phyloP scores from a whole-genome alignment of 2,113 vertebrate genomes.

The Anthoscopus minutus region DNA sequence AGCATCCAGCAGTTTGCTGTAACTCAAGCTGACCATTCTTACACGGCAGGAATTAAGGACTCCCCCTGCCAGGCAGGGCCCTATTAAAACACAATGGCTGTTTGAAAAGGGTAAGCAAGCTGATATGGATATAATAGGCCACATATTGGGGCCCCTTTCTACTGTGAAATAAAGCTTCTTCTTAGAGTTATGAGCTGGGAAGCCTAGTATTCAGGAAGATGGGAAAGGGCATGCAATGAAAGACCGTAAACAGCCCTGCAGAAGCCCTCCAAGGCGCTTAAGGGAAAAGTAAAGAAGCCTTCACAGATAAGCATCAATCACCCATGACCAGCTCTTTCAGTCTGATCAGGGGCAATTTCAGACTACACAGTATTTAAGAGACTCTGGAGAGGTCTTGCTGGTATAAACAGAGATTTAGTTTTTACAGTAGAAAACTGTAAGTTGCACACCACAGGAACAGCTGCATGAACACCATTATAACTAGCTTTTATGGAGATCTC shows the following conservation, averaged over 20 bases:
- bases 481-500: not conserved
- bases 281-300: slow-evolving; percentile 24
- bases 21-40: slow-evolving; percentile 78
- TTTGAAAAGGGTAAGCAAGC: slow-evolving; percentile 78
- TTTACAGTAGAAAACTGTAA: not conserved
- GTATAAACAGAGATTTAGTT: not conserved
- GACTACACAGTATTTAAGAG: not conserved
- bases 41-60: slow-evolving; percentile 73
- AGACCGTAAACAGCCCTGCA: slow-evolving; percentile 56
- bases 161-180: slow-evolving; percentile 75
- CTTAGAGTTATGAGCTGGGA: slow-evolving; percentile 74
- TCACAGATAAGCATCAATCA: slow-evolving; percentile 46
- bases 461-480: not conserved
- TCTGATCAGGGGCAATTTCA: slow-evolving; percentile 34
- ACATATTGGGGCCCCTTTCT: slow-evolving; percentile 75
- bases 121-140: slow-evolving; percentile 80
- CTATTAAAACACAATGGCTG: slow-evolving; percentile 80
- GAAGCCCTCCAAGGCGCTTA: slow-evolving; percentile 65
- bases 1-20: slow-evolving; percentile 71
- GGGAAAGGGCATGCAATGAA: slow-evolving; percentile 42
- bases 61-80: slow-evolving; percentile 72
- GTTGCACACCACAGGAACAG: not conserved
- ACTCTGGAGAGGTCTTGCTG: slow-evolving; percentile 15
- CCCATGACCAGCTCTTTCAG: not conserved
- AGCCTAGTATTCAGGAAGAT: slow-evolving; percentile 63